Base-by-base conservation (phyloP, 2,797 vertebrate genomes). In the Manis pentadactyla region DNA sequence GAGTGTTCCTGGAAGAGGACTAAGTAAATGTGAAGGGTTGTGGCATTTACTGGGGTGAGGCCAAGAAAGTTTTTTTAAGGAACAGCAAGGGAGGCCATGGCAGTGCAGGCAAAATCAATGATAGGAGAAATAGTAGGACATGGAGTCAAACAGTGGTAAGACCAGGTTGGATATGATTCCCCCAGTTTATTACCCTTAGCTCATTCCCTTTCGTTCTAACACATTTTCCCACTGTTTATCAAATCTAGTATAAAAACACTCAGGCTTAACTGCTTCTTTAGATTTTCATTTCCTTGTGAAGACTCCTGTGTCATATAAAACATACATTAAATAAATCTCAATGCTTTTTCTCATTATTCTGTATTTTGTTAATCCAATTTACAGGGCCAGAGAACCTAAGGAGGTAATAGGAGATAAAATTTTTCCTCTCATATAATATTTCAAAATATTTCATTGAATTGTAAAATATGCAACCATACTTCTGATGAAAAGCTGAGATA, bases 391-490 rank as follows among this genome's bases (percentile, higher is more conserved):
- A 92, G 49, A n/a, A 85, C 18, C 31, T 21, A 92, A 10, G 23
- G 51, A 4, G 73, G 8, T 21, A 27, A 17, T 29, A 57, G 29
- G 29, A 75, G 57, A 77, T 7, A 29, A 7, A 66, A 34, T 29
- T 55, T 77, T 66, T 31, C 49, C 49, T 68, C 49, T 15, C 10
- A 18, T 19, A 75, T 37, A 29, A 46, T 63, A 51, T 74, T 95
- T 96, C 29, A n/a, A 83, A 95, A 93, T 19, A 23, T 49, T 86
- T 79, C 37, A 83, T 21, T 68, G 29, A 79, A 31, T 79, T 66
- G 55, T 69, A 87, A 90, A 87, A 87, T 74, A 9, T 88, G 4
- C 75, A 93, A 75, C 21, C 49, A 49, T 9, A 39, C 53, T 87
- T 78, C 37, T 66, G 61, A 73, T 37, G 55, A 81, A 87, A 69